A percentile compares a stretch with the other conserved stretches of the same genome.
phyloP scores from a whole-genome alignment of 2,888 invertebrate species.

The Cephus runcator region DNA sequence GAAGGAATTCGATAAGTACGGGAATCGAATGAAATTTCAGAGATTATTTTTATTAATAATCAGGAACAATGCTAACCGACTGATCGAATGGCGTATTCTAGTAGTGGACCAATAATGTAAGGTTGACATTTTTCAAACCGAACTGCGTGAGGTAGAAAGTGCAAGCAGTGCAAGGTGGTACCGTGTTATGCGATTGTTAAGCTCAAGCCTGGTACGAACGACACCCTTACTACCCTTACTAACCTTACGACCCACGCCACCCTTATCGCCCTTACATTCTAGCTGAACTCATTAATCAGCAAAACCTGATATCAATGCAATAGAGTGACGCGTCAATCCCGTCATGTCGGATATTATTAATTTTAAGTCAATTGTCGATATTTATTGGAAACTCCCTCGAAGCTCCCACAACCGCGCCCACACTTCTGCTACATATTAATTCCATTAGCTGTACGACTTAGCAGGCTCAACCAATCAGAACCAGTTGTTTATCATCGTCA shows the following conservation, averaged over 20 bases:
- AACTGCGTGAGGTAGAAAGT: not conserved
- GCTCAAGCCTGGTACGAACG: not conserved
- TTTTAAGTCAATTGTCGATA: slow-evolving; percentile 3
- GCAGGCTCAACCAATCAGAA: slow-evolving; percentile 35
- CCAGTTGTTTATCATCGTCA: slow-evolving; percentile 22
- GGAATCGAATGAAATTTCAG: not conserved
- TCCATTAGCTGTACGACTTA: slow-evolving; percentile 37
- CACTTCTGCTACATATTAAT: slow-evolving; percentile 30
- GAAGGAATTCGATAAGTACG: not conserved
- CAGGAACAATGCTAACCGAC: not conserved
- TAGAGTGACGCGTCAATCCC: not conserved
- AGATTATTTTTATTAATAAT: not conserved
- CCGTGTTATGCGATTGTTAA: slow-evolving; percentile 9
- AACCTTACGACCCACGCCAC: not conserved
- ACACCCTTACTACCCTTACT: not conserved
- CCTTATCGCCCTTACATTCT: not conserved
- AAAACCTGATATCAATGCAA: not conserved
- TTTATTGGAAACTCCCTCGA: not conserved
- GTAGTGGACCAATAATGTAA: not conserved
- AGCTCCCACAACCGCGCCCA: not conserved
- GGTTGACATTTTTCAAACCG: not conserved
- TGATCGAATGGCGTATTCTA: not conserved
- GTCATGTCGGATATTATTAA: not conserved
- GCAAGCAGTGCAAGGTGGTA: slow-evolving; percentile 24
- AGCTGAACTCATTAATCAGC: slow-evolving; percentile 6